These are phyloP conservation scores for Operophtera brumata DNA, from an alignment of 2,888 invertebrate genomes.

Conservation along the genomic window DNA sequence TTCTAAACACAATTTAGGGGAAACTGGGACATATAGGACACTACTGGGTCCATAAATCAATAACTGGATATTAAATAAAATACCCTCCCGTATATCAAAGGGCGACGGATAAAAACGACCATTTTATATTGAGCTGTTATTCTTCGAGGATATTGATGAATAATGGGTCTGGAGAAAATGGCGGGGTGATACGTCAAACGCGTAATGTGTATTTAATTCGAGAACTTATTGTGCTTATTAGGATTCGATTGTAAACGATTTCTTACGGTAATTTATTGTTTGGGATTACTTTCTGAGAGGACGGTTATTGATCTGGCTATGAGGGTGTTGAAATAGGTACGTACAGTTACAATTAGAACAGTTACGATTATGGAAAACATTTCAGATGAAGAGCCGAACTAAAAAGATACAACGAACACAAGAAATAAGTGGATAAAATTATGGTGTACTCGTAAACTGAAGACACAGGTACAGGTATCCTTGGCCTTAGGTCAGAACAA, in stretches of 20 bases:
- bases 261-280: constrained; percentile 50
- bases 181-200: constrained; percentile 53
- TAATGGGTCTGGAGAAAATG: constrained; percentile 40
- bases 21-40: constrained; percentile 49
- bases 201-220: constrained; percentile 66
- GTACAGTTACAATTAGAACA: no score
- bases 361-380: no score
- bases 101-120: constrained; percentile 61
- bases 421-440: no score
- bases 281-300: constrained; percentile 31
- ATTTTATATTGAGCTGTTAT: constrained; percentile 38
- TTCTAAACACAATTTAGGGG: constrained; percentile 59
- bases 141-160: constrained; percentile 29
- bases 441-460: no score
- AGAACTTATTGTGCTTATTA: constrained; percentile 67
- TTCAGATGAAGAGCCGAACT: neutral
- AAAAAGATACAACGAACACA: neutral
- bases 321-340: neutral
- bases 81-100: constrained; percentile 66
- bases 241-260: constrained; percentile 55
- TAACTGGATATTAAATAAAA: constrained; percentile 75
- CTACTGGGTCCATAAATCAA: constrained; percentile 67
- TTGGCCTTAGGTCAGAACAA: no score
- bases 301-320: constrained; percentile 17
- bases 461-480: no score